These are phyloP conservation scores for Galbula dea DNA, from an alignment of 2,113 vertebrate genomes.

Conservation along the genomic window DNA sequence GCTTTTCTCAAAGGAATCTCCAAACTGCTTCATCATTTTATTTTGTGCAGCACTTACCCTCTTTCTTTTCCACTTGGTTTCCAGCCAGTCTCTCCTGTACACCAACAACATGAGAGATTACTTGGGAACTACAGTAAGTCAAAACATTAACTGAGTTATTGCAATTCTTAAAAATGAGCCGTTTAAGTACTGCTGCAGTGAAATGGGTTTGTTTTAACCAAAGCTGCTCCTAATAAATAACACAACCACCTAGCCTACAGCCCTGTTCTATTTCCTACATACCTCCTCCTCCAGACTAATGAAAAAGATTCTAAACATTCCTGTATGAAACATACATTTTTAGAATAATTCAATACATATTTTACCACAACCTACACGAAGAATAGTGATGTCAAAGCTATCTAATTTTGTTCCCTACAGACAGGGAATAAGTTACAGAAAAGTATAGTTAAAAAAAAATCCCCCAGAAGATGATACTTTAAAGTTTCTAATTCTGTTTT, in stretches of 20 bases:
- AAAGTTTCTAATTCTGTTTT: neutral
- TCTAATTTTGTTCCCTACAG: neutral
- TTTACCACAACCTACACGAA: neutral
- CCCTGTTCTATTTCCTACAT: neutral
- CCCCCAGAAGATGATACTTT: neutral
- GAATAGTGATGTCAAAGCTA: neutral
- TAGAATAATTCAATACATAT: neutral
- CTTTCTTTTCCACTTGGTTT: slow-evolving; percentile 91
- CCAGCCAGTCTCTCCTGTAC: slow-evolving; percentile 96
- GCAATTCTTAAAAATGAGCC: slow-evolving; percentile 27
- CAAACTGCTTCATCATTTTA: neutral
- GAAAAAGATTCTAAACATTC: neutral
- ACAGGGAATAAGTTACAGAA: neutral
- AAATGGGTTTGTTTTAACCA: slow-evolving; percentile 8
- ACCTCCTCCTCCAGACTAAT: neutral
- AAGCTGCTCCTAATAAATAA: slow-evolving; percentile 22
- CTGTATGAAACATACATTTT: neutral
- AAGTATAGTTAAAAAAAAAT: neutral
- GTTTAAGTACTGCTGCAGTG: neutral
- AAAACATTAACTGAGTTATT: slow-evolving; percentile 57
- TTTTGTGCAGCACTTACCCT: slow-evolving; percentile 68
- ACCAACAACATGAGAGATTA: slow-evolving; percentile 70
- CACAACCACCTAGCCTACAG: neutral
- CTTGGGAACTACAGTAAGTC: slow-evolving; percentile 57
- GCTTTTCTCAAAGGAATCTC: neutral